Evolutionary conservation across 2,888 invertebrate species (phyloP).

Genomic region (Heliconius erato): DNA sequence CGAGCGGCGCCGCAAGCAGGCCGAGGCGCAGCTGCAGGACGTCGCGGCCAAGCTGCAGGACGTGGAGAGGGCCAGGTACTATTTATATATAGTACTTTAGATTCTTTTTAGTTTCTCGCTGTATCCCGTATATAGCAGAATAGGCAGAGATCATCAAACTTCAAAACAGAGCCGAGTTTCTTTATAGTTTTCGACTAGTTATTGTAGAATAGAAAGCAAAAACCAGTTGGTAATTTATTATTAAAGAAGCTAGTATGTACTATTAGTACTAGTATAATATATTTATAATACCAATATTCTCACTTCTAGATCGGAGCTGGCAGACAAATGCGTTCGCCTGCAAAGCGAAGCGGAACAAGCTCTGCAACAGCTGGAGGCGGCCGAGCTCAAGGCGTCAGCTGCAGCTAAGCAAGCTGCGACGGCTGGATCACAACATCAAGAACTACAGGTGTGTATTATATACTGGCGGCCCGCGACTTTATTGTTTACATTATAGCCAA

Average conservation of each 20-base stretch:
- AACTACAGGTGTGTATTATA: constrained; percentile 89
- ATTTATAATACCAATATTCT: too few species aligned
- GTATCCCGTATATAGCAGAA: too few species aligned
- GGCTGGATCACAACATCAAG: constrained; percentile 94
- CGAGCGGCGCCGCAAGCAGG: constrained; percentile 97
- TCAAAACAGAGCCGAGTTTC: too few species aligned
- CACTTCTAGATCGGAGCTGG: constrained; percentile 87
- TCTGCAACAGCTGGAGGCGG: constrained; percentile 92
- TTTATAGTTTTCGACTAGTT: too few species aligned
- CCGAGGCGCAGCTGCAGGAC: constrained; percentile 95
- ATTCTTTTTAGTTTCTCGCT: too few species aligned
- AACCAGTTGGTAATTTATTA: too few species aligned
- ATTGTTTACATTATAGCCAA: neutral
- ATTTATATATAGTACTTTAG: too few species aligned
- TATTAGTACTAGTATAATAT: too few species aligned
- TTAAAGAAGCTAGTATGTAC: too few species aligned
- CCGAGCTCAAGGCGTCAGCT: constrained; percentile 95
- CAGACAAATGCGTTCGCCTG: constrained; percentile 93
- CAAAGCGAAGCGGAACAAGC: constrained; percentile 95
- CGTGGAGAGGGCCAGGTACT: constrained; percentile 79
- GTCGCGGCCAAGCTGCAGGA: constrained; percentile 83
- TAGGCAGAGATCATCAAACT: too few species aligned
- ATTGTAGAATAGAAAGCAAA: too few species aligned
- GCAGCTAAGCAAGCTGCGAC: constrained; percentile 94
- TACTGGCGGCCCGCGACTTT: too few species aligned